These are phyloP conservation scores for Phrynocephalus guinanensis DNA, from an alignment of 2,797 vertebrate species.

Conservation along the genomic window DNA sequence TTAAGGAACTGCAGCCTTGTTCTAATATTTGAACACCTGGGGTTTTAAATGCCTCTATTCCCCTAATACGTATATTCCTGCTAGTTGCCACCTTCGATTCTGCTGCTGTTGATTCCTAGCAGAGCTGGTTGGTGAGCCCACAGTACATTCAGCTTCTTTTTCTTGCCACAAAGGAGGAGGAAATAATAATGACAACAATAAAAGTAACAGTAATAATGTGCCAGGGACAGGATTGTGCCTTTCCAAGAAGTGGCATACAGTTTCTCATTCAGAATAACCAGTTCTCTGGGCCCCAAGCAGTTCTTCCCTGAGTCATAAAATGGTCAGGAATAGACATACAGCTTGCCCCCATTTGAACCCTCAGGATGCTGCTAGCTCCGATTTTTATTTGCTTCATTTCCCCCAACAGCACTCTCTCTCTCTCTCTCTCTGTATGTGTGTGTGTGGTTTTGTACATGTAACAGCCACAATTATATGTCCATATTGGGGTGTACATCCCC, in stretches of 20 bases:
- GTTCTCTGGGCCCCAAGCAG: too few relatives aligned
- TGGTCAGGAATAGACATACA: not conserved
- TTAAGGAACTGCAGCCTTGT: not conserved
- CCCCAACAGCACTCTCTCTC: not conserved
- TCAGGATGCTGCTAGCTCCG: not conserved
- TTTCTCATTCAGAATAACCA: too few relatives aligned
- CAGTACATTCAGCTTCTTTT: not conserved
- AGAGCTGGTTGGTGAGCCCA: not conserved
- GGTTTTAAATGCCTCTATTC: not conserved
- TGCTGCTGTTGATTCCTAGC: not conserved
- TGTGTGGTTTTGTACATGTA: not conserved
- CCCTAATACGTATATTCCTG: not conserved
- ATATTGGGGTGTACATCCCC: too few relatives aligned
- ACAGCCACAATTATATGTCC: too few relatives aligned
- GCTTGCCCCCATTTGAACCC: not conserved
- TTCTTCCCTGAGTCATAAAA: too few relatives aligned
- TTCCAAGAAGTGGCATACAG: not conserved
- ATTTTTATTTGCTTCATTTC: not conserved
- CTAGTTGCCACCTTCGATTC: too few relatives aligned
- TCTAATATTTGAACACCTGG: not conserved
- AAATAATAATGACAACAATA: not conserved
- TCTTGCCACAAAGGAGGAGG: not conserved
- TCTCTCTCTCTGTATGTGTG: not conserved
- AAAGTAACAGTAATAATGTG: not conserved
- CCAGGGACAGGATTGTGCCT: not conserved